These are phyloP conservation scores for Eubucco bourcierii DNA, from an alignment of 2,113 vertebrate species.

Conservation along the genomic window DNA sequence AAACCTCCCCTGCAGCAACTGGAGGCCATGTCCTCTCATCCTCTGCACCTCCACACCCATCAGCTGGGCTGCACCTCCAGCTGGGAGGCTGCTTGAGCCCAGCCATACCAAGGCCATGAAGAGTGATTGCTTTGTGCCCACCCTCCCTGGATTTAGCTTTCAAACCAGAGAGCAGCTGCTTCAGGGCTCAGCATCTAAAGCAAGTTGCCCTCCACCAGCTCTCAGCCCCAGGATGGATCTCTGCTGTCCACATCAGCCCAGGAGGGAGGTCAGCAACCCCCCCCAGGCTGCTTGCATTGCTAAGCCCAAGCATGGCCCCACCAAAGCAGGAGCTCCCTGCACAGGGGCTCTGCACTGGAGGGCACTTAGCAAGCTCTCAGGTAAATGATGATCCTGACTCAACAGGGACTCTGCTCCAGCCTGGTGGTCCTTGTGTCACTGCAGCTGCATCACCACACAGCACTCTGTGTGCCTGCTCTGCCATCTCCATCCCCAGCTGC, in stretches of 20 bases:
- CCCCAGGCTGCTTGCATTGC: fast-evolving
- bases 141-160: not conserved
- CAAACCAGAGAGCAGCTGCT: not conserved
- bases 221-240: not conserved
- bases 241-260: not conserved
- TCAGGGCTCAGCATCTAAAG: not conserved
- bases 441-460: no score
- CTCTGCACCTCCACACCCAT: not conserved
- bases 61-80: not conserved
- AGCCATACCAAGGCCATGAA: not conserved
- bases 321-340: fast-evolving
- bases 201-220: not conserved
- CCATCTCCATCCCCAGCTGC: fast-evolving
- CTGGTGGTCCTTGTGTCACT: not conserved
- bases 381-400: fast-evolving
- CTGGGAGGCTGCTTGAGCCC: not conserved
- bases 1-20: no score
- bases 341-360: not conserved
- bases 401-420: fast-evolving
- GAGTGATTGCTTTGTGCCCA: not conserved
- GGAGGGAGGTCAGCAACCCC: not conserved
- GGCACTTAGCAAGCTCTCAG: not conserved
- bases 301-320: not conserved
- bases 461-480: fast-evolving
- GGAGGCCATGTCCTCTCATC: not conserved